phyloP scores from a whole-genome alignment of 92 coral and sea anemone genomes.

The Porites evermanni region DNA sequence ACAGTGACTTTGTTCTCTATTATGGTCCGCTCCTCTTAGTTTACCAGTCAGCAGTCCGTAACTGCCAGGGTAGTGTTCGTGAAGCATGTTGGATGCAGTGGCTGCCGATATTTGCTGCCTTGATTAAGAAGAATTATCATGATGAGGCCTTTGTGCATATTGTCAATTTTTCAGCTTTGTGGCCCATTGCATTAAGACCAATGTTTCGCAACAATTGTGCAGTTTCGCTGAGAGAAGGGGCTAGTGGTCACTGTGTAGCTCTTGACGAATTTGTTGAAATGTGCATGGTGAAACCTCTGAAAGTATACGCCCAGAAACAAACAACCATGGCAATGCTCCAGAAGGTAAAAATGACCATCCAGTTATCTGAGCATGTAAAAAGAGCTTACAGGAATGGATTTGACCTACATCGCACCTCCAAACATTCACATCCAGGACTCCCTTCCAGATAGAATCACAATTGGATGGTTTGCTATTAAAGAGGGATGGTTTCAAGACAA shows the following conservation, averaged over 20 bases:
- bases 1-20: slow-evolving; percentile 11
- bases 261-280: slow-evolving; percentile 58
- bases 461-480: slow-evolving; percentile 62
- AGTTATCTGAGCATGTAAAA: not conserved
- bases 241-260: slow-evolving; percentile 50
- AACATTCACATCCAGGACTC: slow-evolving; percentile 46
- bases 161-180: slow-evolving; percentile 46
- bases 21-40: slow-evolving; percentile 32
- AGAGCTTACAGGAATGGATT: slow-evolving; percentile 39
- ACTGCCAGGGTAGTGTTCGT: slow-evolving; percentile 10
- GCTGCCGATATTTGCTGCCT: slow-evolving; percentile 39
- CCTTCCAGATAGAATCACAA: slow-evolving; percentile 44
- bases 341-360: slow-evolving; percentile 47
- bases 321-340: slow-evolving; percentile 47
- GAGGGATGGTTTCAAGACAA: slow-evolving; percentile 43
- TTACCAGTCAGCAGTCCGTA: slow-evolving; percentile 19
- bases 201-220: slow-evolving; percentile 48
- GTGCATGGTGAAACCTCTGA: slow-evolving; percentile 46
- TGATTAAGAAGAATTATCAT: slow-evolving; percentile 50
- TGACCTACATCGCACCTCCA: slow-evolving; percentile 28
- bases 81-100: slow-evolving; percentile 46
- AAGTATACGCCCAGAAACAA: slow-evolving; percentile 52
- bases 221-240: slow-evolving; percentile 32
- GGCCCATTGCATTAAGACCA: slow-evolving; percentile 52
- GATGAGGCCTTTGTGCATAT: slow-evolving; percentile 54